Evolutionary conservation across 2,113 vertebrate genomes (phyloP).

Genomic region (Etheostoma cragini): DNA sequence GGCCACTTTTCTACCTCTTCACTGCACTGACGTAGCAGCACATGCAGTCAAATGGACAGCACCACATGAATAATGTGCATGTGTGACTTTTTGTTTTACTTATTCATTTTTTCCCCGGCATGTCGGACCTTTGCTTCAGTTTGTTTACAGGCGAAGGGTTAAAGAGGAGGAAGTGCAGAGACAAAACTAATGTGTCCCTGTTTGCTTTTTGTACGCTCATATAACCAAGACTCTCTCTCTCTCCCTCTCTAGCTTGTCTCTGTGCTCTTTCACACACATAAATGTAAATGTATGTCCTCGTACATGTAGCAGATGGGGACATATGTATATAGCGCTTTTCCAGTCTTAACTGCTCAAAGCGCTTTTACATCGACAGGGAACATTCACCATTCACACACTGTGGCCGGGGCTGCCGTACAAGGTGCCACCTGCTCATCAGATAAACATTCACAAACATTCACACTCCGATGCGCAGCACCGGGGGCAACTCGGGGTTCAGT

Average conservation of each 20-base stretch:
- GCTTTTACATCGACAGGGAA: no score
- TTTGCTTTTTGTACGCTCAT: constrained; percentile 7
- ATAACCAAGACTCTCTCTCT: not conserved
- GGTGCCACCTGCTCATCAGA: no score
- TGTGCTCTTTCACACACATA: not conserved
- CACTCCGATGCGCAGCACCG: no score
- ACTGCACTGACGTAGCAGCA: constrained; percentile 57
- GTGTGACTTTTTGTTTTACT: constrained; percentile 72
- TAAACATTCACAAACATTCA: no score
- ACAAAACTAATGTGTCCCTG: constrained; percentile 20
- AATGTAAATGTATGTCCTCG: no score
- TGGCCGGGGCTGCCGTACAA: no score
- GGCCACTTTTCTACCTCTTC: constrained; percentile 65
- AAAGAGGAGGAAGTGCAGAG: constrained; percentile 33
- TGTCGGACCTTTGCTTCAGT: constrained; percentile 58
- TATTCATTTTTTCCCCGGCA: constrained; percentile 64
- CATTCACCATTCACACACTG: no score
- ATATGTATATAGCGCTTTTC: no score
- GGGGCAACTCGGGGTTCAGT: no score
- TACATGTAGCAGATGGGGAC: no score
- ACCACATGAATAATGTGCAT: constrained; percentile 69
- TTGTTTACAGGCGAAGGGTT: constrained; percentile 50
- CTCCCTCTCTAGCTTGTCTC: constrained; percentile 4
- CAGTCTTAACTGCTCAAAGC: no score
- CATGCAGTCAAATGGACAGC: constrained; percentile 66